phyloP scores from a whole-genome alignment of 2,797 vertebrate genomes.

The Rhabdophis nuchalis region DNA sequence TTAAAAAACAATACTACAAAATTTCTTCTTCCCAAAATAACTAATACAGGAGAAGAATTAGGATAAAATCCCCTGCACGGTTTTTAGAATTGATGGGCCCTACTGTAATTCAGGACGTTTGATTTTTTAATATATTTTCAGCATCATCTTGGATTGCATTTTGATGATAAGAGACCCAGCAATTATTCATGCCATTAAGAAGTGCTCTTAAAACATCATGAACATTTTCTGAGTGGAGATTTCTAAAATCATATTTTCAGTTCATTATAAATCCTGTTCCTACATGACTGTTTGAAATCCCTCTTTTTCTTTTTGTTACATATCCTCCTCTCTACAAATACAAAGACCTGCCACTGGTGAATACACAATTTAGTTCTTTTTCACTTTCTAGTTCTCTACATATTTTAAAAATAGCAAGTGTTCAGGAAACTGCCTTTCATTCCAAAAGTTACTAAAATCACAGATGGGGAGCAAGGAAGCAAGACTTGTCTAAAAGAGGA shows the following conservation, averaged over 20 bases:
- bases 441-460: slow-evolving; percentile 39
- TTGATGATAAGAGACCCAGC: background rate
- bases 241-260: slow-evolving; percentile 56
- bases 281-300: slow-evolving; percentile 36
- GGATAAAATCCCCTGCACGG: background rate
- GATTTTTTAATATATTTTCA: background rate
- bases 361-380: background rate
- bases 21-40: background rate
- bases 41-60: background rate
- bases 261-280: slow-evolving; percentile 53
- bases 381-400: background rate
- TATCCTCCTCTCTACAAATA: slow-evolving; percentile 50
- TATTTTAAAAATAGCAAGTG: fast-evolving
- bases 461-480: background rate
- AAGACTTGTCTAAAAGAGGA: slow-evolving; percentile 21
- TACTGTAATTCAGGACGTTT: background rate
- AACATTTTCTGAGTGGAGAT: slow-evolving; percentile 24
- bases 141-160: background rate
- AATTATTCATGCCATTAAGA: background rate
- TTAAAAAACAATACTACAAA: background rate
- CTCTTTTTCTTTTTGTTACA: slow-evolving; percentile 17
- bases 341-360: background rate
- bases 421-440: background rate
- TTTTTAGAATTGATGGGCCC: background rate
- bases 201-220: background rate